Percentiles rank a stretch among this genome's conserved stretches.
phyloP scores from a whole-genome alignment of 2,888 invertebrate genomes.

The Malthinus seriepunctatus region DNA sequence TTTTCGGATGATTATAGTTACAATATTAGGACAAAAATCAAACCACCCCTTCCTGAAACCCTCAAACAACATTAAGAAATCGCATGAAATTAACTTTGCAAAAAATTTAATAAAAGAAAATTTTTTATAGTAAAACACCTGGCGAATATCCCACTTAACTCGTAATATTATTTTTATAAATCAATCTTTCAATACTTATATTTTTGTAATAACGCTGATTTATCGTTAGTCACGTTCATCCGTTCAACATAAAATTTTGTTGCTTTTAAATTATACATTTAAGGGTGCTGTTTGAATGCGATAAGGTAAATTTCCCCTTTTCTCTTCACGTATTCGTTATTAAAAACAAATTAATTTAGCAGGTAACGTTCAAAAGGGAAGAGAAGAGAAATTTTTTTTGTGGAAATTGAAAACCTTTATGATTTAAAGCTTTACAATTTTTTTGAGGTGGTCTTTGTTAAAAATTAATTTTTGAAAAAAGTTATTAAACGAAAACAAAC shows the following conservation, averaged over 20 bases:
- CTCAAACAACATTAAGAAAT: no score
- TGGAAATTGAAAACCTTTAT: no score
- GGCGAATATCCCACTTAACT: neutral
- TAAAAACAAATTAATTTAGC: slow-evolving; percentile 8
- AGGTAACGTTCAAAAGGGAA: neutral
- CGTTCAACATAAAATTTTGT: slow-evolving; percentile 17
- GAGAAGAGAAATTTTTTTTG: neutral
- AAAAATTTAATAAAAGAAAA: no score
- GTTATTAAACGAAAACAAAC: slow-evolving; percentile 5
- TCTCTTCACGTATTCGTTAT: slow-evolving; percentile 17
- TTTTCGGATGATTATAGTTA: no score
- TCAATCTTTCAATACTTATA: slow-evolving; percentile 12
- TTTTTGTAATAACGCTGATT: slow-evolving; percentile 15
- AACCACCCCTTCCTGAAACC: no score
- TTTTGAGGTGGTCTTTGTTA: neutral
- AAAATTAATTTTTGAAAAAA: neutral
- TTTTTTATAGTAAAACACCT: no score
- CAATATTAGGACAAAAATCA: no score
- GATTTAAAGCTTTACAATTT: neutral
- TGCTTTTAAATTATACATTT: slow-evolving; percentile 22
- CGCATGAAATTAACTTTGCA: no score
- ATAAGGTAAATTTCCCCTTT: slow-evolving; percentile 18
- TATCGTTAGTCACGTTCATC: slow-evolving; percentile 21
- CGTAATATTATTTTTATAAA: neutral
- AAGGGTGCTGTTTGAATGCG: slow-evolving; percentile 12